These are phyloP conservation scores for Malurus melanocephalus DNA, from an alignment of 2,113 vertebrate genomes.

Conservation along the genomic window DNA sequence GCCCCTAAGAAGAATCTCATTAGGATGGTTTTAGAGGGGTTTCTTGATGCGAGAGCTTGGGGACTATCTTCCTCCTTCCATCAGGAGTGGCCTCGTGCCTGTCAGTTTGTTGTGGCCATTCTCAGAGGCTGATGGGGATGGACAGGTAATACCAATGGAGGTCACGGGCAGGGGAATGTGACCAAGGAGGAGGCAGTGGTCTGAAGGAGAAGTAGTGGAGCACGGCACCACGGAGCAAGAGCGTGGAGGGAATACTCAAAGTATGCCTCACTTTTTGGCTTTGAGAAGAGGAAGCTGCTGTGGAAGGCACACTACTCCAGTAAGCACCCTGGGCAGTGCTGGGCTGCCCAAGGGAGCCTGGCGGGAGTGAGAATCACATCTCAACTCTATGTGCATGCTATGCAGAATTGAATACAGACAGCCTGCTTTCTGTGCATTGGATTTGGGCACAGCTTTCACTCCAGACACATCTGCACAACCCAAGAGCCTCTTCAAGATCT, in stretches of 20 bases:
- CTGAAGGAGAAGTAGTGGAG: not conserved
- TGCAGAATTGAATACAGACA: not conserved
- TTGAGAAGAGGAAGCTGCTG: not conserved
- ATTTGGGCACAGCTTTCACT: not conserved
- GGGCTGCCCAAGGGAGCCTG: not conserved
- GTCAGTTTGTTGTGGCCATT: not conserved
- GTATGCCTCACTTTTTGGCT: fast-evolving
- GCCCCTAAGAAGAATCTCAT: slow-evolving; percentile 55
- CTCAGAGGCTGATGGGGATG: slow-evolving; percentile 4
- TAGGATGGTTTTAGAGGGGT: slow-evolving; percentile 42
- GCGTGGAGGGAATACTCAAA: not conserved
- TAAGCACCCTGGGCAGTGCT: not conserved
- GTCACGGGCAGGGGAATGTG: slow-evolving; percentile 25
- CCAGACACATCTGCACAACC: not conserved
- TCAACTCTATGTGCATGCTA: not conserved
- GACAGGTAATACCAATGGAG: slow-evolving; percentile 24
- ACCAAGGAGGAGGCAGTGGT: not conserved
- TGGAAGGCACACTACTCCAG: not conserved
- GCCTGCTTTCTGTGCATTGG: not conserved
- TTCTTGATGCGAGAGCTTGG: not conserved
- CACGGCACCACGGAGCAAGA: not conserved
- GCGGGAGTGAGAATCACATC: not conserved
- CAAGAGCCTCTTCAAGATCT: not conserved
- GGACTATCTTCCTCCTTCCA: slow-evolving; percentile 6
- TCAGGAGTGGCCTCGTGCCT: not conserved